Base-by-base conservation (phyloP, 2,888 invertebrate species). In the Polydrusus tereticollis region DNA sequence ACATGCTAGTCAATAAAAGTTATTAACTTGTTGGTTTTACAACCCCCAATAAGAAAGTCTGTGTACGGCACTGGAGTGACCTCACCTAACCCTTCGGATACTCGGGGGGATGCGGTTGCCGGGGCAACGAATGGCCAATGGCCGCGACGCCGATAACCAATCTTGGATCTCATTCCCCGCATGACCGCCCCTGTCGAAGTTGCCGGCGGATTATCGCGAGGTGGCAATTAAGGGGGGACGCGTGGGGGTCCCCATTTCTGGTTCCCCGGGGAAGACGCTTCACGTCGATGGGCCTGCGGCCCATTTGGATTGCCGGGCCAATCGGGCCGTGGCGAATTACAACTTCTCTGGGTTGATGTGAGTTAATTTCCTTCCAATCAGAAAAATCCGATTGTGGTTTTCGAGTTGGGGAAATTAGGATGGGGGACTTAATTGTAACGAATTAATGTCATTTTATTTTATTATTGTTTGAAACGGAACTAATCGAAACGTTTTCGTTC, bases 91-190 rank as follows among this genome's bases (percentile, higher is more conserved):
- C 65, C 71, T 66, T 58, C 41, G 59, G 65, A 23, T 65, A 58
- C 50, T 65, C 47, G 47, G 38, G 47, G 38, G 66, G 71, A 73
- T 47, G 64, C 59, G 66, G 75, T 75, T 70, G 70, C 73, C 69
- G 5, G 38, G 73, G 72, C 59, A 68, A 75, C 73, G 69, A 58
- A 55, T 69, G 76, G 77, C 84, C 84, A 85, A 84, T 84, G 84
- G 83, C 83, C 82, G 83, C 82, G 79, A 80, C 79, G 79, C 81
- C 84, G 83, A 84, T 85, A 85, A 83, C 85, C 85, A 85, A 85
- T 85, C 85, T 85, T 85, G 85, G 83, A 85, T 83, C 84, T 84
- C 84, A 83, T 85, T 85, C 83, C 83, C 82, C 83, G 84, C 84
- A 84, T 85, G 84, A 83, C 83, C 83, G 85, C 83, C 81, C 81